These are phyloP conservation scores for Drosophila bocqueti DNA, from an alignment of 1,140 invertebrate species.

Conservation along the genomic window DNA sequence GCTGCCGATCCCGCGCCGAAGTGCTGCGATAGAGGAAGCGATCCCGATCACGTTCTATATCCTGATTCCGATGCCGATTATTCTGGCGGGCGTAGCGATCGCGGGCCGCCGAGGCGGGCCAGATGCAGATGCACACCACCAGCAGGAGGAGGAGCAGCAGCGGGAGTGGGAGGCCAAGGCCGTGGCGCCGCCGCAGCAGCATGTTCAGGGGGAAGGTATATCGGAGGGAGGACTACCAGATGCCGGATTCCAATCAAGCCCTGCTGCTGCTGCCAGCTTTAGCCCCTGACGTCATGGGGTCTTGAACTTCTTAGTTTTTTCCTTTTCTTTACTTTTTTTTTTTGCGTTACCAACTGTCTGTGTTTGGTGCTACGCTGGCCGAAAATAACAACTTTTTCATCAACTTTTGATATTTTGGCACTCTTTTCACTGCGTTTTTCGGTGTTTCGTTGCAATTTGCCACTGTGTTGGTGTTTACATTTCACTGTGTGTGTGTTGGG, in stretches of 20 bases:
- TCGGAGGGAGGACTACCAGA: conserved; percentile 8
- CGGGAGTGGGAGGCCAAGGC: conserved; percentile 48
- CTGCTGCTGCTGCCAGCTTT: conserved; percentile 14
- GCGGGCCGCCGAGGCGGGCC: conserved; percentile 61
- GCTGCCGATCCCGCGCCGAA: conserved; percentile 26
- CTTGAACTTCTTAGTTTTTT: conserved; percentile 8
- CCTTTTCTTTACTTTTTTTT: not conserved
- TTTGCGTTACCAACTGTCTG: conserved; percentile 14
- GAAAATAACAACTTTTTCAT: conserved; percentile 62
- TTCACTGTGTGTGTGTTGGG: conserved; percentile 31
- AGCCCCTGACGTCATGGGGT: conserved; percentile 66
- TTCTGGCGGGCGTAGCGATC: conserved; percentile 65
- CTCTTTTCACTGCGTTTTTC: conserved; percentile 74
- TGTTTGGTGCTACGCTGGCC: conserved; percentile 67
- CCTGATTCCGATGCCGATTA: conserved; percentile 43
- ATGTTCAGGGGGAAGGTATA: conserved; percentile 16
- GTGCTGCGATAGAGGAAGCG: conserved; percentile 40
- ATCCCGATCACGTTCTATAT: conserved; percentile 31
- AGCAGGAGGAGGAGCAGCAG: conserved; percentile 62
- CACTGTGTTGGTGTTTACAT: conserved; percentile 41
- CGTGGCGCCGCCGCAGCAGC: conserved; percentile 40
- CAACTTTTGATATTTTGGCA: conserved; percentile 49
- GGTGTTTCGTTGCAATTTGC: conserved; percentile 63
- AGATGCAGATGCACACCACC: conserved; percentile 55
- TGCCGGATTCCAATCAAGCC: conserved; percentile 35